These are phyloP conservation scores for Narcine bancroftii DNA, from an alignment of 2,113 vertebrate genomes.

Conservation along the genomic window DNA sequence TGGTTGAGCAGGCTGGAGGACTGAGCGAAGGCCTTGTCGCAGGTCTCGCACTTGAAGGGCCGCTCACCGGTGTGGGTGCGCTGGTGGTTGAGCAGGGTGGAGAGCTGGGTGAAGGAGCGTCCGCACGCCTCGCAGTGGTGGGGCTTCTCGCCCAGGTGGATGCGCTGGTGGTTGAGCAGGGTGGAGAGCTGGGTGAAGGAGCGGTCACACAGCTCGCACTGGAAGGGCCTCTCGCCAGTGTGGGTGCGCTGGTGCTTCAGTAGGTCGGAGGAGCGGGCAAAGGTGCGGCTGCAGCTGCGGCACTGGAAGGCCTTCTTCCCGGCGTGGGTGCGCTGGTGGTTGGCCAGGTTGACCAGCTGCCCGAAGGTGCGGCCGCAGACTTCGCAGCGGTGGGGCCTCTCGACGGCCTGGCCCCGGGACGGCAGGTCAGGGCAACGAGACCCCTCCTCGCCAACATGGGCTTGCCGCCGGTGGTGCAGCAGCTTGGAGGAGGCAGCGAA, in stretches of 20 bases:
- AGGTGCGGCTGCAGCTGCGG: background rate
- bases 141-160: conserved; percentile 67
- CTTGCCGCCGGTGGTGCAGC: background rate
- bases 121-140: conserved; percentile 61
- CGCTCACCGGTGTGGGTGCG: conserved; percentile 43
- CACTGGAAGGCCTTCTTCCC: conserved; percentile 40
- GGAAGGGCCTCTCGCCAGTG: conserved; percentile 57
- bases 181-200: conserved; percentile 70
- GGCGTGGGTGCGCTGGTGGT: conserved; percentile 60
- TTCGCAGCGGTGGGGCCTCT: no score
- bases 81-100: conserved; percentile 55
- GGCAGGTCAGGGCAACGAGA: background rate
- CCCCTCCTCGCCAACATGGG: background rate
- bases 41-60: conserved; percentile 63
- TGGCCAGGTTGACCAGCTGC: no score
- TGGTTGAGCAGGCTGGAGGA: background rate
- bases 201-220: conserved; percentile 62
- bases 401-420: background rate
- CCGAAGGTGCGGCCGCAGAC: no score
- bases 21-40: conserved; percentile 40
- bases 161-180: conserved; percentile 67
- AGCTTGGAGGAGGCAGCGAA: background rate
- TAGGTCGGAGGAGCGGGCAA: conserved; percentile 45
- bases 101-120: conserved; percentile 60
- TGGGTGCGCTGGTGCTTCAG: conserved; percentile 68